Evolutionary conservation across 2,797 vertebrate genomes (phyloP).

Genomic region (Channallabes apus): DNA sequence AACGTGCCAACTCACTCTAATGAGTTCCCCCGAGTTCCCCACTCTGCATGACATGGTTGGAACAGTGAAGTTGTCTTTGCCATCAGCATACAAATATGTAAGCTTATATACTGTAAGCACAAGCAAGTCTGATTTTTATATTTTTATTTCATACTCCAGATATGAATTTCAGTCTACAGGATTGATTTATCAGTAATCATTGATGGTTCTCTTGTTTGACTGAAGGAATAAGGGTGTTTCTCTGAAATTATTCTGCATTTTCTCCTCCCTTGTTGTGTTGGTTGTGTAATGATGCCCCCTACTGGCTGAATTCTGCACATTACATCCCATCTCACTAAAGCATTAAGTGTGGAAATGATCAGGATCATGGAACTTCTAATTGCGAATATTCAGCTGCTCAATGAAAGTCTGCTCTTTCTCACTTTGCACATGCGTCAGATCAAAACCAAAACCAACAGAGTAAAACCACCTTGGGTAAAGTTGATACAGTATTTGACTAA

Average conservation of each 20-base stretch:
- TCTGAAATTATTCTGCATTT: background rate
- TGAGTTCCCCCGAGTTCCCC: conserved; percentile 68
- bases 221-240: background rate
- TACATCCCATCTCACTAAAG: background rate
- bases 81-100: background rate
- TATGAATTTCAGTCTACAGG: background rate
- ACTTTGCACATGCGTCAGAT: background rate
- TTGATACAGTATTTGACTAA: background rate
- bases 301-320: conserved; percentile 50
- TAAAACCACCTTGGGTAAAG: background rate
- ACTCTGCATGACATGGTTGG: conserved; percentile 62
- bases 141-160: too few species aligned
- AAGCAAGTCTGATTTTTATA: background rate
- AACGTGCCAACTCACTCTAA: conserved; percentile 65
- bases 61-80: conserved; percentile 52
- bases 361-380: background rate
- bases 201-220: background rate
- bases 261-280: conserved; percentile 9
- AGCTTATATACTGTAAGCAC: background rate
- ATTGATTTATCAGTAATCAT: background rate
- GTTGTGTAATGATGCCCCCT: conserved; percentile 65
- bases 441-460: background rate
- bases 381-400: background rate
- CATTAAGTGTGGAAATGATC: background rate
- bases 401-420: background rate